Percentiles rank a stretch among this genome's conserved stretches.
Conservation (phyloP, 2,888 invertebrate species). For the Caenorhabditis wallacei region DNA sequence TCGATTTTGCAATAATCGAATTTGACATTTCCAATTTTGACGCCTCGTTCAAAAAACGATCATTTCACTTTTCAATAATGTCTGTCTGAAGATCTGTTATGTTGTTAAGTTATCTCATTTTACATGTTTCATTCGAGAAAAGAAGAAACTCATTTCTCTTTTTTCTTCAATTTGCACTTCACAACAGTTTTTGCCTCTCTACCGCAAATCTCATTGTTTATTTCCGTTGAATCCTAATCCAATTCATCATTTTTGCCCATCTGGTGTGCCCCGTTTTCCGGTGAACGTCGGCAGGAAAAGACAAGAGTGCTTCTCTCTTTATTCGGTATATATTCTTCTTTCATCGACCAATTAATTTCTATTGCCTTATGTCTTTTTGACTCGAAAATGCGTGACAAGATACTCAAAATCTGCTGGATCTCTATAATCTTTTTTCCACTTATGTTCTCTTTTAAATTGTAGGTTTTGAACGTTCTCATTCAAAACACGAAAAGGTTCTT, state of each 20-base stretch:
- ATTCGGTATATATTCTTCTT: constrained; percentile 21
- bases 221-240: constrained; percentile 28
- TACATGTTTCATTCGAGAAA: too few relatives aligned
- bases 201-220: constrained; percentile 37
- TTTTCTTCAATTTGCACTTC: too few relatives aligned
- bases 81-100: too few relatives aligned
- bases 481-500: not conserved
- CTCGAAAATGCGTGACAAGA: constrained; percentile 7
- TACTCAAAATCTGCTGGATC: not conserved
- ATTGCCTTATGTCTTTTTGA: constrained; percentile 22
- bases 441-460: too few relatives aligned
- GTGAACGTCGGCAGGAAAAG: constrained; percentile 26
- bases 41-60: too few relatives aligned
- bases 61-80: too few relatives aligned
- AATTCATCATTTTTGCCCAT: constrained; percentile 57
- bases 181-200: constrained; percentile 19
- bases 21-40: too few relatives aligned
- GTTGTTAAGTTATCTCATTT: too few relatives aligned
- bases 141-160: too few relatives aligned
- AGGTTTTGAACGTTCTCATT: too few relatives aligned
- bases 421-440: not conserved
- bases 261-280: constrained; percentile 51
- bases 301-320: constrained; percentile 42
- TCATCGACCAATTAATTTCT: constrained; percentile 20
- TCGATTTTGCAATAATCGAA: too few relatives aligned